Evolutionary conservation across 2,797 vertebrate genomes (phyloP), one percentile per base, ranked within the genome.

Genomic region (Moxostoma hubbsi): DNA sequence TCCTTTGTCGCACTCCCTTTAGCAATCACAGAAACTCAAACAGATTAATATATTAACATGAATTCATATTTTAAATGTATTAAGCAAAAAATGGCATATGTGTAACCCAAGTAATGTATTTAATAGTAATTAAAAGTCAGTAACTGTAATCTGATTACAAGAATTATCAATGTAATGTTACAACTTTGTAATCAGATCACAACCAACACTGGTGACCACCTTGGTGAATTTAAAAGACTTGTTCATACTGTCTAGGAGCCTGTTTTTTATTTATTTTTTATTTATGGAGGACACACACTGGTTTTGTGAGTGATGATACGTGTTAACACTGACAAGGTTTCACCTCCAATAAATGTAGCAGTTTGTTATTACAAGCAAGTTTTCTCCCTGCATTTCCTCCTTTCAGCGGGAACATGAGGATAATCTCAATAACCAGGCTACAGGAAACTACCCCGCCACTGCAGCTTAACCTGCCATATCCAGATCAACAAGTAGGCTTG

Each of bases 371-470:
- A 73, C 73, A 74, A 71, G 75, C 54, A 9, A 53, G 79, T 64
- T 83, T 81, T 81, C 45, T 51, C 83, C 58, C 79, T 87, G 86
- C 82, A 89, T 91, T 90, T 90, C 84, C 85, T 87, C 79, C 75
- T 79, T 64, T 73, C 36, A 78, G 65, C 74, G 18, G 65, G 75
- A 78, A 69, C 78, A 73, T 74, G 64, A 84, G 80, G 83, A 87
- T 89, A 89, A 90, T 89, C 85, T 89, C 89, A 88, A 92, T 88
- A 90, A 90, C 86, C 81, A 79, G 83, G 70, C 58, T 85, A 84
- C 86, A 90, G 88, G 87, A 93, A 90, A 77, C 81, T 83, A 59
- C 13, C 80, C 82, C 87, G 84, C 81, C 13, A 79, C 82, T 88
- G 84, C 81, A 84, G 84, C 71, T 87, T 73, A 72, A 83, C 83